phyloP scores from a whole-genome alignment of 2,797 vertebrate species.

The Monodelphis domestica region DNA sequence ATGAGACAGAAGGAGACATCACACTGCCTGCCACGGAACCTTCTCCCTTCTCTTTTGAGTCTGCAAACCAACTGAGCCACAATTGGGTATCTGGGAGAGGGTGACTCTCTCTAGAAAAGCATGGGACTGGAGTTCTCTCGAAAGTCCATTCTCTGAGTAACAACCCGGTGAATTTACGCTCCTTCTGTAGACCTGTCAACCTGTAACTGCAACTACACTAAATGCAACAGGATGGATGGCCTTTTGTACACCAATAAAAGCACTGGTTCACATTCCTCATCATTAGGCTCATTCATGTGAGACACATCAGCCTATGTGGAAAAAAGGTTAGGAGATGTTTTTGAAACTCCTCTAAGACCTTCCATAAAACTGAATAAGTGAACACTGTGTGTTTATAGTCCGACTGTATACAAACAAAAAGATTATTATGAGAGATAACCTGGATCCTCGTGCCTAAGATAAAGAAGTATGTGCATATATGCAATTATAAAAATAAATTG shows the following conservation, averaged over 20 bases:
- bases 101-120: neutral
- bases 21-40: neutral
- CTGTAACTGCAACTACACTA: neutral
- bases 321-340: neutral
- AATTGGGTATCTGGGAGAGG: too few relatives aligned
- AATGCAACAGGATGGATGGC: neutral
- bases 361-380: neutral
- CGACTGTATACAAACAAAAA: neutral
- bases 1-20: neutral
- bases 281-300: neutral
- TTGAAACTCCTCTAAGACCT: neutral
- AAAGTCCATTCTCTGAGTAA: neutral
- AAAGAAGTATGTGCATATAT: neutral
- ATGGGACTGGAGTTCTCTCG: neutral
- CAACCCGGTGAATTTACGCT: neutral
- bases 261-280: neutral
- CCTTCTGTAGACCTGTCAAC: neutral
- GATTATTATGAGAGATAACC: neutral
- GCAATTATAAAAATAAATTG: neutral
- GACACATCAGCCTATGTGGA: neutral
- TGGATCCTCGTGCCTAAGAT: neutral
- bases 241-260: neutral
- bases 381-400: neutral
- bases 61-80: neutral
- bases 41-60: neutral